A percentile compares a stretch with the other conserved stretches of the same genome.
These are phyloP conservation scores for Hirtodrosophila trivittata DNA, from an alignment of 2,888 invertebrate genomes.

Conservation along the genomic window DNA sequence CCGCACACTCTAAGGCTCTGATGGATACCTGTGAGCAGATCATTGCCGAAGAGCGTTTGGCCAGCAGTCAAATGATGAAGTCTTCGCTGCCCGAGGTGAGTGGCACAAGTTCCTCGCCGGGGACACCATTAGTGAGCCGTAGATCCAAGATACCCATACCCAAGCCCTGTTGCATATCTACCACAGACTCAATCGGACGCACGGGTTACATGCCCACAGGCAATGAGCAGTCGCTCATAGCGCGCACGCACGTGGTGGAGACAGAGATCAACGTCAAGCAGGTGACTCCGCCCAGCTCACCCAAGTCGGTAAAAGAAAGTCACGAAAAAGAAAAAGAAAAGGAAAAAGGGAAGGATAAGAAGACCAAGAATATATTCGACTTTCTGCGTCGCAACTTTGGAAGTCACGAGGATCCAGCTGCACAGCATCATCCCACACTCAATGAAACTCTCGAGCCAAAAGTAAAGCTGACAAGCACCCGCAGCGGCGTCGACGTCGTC, in stretches of 20 bases:
- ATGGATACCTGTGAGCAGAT: constrained; percentile 80
- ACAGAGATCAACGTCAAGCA: constrained; percentile 82
- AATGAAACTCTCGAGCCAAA: constrained; percentile 53
- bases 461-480: constrained; percentile 55
- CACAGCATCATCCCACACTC: constrained; percentile 54
- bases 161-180: constrained; percentile 67
- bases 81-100: constrained; percentile 56
- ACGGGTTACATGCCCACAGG: constrained; percentile 55
- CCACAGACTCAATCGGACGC: constrained; percentile 71
- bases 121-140: constrained; percentile 63
- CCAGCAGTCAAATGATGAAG: constrained; percentile 70
- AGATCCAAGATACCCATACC: constrained; percentile 78
- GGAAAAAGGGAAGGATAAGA: constrained; percentile 64
- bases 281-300: constrained; percentile 75
- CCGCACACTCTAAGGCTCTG: constrained; percentile 78
- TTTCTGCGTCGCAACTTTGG: constrained; percentile 83
- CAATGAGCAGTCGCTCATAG: constrained; percentile 72
- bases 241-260: constrained; percentile 81
- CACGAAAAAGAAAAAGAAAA: constrained; percentile 37
- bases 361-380: constrained; percentile 84
- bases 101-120: constrained; percentile 39
- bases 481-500: constrained; percentile 72
- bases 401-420: constrained; percentile 65
- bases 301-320: constrained; percentile 36
- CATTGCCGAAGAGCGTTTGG: constrained; percentile 78